These are phyloP conservation scores for Metopia argyrocephala DNA, from an alignment of 2,888 invertebrate genomes.

Conservation along the genomic window DNA sequence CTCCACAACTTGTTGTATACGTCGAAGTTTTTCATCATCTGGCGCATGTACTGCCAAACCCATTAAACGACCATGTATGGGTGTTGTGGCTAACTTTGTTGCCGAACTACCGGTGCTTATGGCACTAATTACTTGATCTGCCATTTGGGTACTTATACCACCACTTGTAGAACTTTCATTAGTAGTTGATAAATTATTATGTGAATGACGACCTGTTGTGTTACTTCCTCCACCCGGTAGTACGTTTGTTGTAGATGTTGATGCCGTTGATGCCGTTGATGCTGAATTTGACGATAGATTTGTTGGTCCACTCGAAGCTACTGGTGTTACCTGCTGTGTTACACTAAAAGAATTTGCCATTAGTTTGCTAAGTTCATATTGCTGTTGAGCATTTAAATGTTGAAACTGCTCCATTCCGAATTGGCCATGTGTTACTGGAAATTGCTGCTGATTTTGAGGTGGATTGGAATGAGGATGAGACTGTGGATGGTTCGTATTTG, in stretches of 20 bases:
- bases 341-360: slow-evolving; percentile 65
- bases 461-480: slow-evolving; percentile 50
- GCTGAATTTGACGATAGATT: slow-evolving; percentile 48
- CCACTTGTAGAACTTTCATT: slow-evolving; percentile 64
- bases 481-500: slow-evolving; percentile 53
- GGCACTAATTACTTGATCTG: slow-evolving; percentile 75
- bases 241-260: slow-evolving; percentile 21
- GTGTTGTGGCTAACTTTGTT: slow-evolving; percentile 55
- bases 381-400: slow-evolving; percentile 70
- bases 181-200: slow-evolving; percentile 37
- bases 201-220: slow-evolving; percentile 32
- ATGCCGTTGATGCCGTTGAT: slow-evolving; percentile 6
- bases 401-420: slow-evolving; percentile 67
- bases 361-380: slow-evolving; percentile 72
- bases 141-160: slow-evolving; percentile 73
- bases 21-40: slow-evolving; percentile 75
- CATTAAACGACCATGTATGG: slow-evolving; percentile 65
- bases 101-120: slow-evolving; percentile 65
- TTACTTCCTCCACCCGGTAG: neutral
- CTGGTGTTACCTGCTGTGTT: slow-evolving; percentile 33
- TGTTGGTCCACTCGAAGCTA: slow-evolving; percentile 51
- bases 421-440: slow-evolving; percentile 63
- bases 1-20: slow-evolving; percentile 77
- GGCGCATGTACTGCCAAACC: slow-evolving; percentile 68
- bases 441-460: slow-evolving; percentile 46